Base-by-base conservation (phyloP, 2,113 vertebrate species). In the Cyanistes caeruleus region DNA sequence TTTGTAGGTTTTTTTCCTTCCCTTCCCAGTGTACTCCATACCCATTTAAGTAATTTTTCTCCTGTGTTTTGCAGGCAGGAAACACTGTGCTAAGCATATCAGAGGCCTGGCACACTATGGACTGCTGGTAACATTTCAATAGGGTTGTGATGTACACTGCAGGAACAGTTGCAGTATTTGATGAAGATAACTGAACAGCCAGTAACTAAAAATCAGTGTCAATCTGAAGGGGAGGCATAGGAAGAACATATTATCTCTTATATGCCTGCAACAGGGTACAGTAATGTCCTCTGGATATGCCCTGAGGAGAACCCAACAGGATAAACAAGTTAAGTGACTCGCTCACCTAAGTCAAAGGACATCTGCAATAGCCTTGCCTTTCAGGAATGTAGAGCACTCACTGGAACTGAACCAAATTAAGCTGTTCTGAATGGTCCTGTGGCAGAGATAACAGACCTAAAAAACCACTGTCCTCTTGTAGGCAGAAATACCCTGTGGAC, bases 41-140 rank as follows among this genome's bases (percentile, higher is more conserved):
- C 30, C 79, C 72, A 68, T 35, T 64, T 86, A 90, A 93, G 65
- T 81, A 93, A 93, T 96, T 95, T 96, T 96, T 64, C 70, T 97
- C 93, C 84, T n/a, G 28, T 78, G 28, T 35, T 70, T 51, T 64
- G 30, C 17, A 30, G 69, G 74, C 85, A 93, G n/a, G n/a, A 62
- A 73, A 73, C 55, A 89, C 41, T 55, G 68, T 22, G 30, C 85
- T 84, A 93, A 95, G 76, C 49, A 43, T 37, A 74, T 64, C 64
- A 83, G 78, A 93, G 58, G 69, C 25, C 65, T 41, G 20, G 37
- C 52, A 73, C 46, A 27, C 62, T 41, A 41, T 15, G 39, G 76
- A 72, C n/a, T 65, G 68, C 25, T 31, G 65, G 59, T 89, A 79
- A 70, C 20, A 78, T 88, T 96, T 93, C 85, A 77, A n/a, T 10